phyloP scores from a whole-genome alignment of 2,888 invertebrate species.

The Scaptomyza cyrtandrae region DNA sequence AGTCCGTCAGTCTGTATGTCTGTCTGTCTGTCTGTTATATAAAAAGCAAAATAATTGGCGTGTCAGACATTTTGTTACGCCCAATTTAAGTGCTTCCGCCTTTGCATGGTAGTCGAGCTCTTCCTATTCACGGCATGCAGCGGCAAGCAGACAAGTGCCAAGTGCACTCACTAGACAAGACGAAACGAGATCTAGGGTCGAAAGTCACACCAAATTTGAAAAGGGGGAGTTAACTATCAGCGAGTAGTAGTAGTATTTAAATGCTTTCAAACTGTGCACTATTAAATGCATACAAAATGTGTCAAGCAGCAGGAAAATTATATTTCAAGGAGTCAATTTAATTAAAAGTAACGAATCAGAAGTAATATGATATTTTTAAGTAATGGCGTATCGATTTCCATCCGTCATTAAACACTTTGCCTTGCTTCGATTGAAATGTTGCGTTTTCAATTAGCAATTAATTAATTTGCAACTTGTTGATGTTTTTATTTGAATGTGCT shows the following conservation, averaged over 20 bases:
- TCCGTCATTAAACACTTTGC: not conserved
- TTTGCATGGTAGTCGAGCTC: slow-evolving; percentile 46
- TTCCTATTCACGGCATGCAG: slow-evolving; percentile 22
- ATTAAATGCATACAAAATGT: slow-evolving; percentile 20
- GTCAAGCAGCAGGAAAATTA: not conserved
- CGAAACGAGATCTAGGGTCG: slow-evolving; percentile 31
- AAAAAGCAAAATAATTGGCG: slow-evolving; percentile 78
- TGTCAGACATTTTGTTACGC: slow-evolving; percentile 80
- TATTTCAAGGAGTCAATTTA: not conserved
- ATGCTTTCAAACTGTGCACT: slow-evolving; percentile 22
- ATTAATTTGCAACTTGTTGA: slow-evolving; percentile 31
- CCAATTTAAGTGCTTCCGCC: slow-evolving; percentile 76
- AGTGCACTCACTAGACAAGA: slow-evolving; percentile 40
- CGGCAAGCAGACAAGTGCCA: slow-evolving; percentile 42
- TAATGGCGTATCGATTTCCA: not conserved
- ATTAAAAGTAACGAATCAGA: not conserved
- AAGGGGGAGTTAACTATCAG: slow-evolving; percentile 31
- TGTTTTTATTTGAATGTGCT: slow-evolving; percentile 21
- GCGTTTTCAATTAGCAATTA: slow-evolving; percentile 5
- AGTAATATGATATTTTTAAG: not conserved
- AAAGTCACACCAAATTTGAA: slow-evolving; percentile 43
- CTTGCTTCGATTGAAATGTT: not conserved
- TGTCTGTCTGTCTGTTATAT: slow-evolving; percentile 50
- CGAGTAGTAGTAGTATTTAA: slow-evolving; percentile 34
- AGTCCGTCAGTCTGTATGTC: slow-evolving; percentile 15